Conservation (phyloP, 2,797 vertebrate species). For the Cirrhinus molitorella region DNA sequence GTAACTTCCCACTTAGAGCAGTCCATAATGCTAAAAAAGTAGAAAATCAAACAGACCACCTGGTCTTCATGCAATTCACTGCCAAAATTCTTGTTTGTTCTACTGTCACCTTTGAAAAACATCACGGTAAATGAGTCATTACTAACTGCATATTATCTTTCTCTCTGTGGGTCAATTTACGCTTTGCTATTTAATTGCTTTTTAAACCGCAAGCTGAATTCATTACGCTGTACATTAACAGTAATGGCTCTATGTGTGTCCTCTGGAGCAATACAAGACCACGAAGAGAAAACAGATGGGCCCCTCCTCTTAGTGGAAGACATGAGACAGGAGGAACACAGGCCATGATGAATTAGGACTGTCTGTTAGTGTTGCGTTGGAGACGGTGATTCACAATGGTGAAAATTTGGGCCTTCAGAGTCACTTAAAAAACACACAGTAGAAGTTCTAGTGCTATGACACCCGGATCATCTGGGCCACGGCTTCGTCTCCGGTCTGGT, state of each 20-base stretch:
- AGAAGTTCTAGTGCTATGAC: constrained; percentile 79
- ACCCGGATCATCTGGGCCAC: constrained; percentile 96
- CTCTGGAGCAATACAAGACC: constrained; percentile 8
- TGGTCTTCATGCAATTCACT: neutral
- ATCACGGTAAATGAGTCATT: constrained; percentile 9
- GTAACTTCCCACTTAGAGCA: neutral
- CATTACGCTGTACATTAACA: constrained; percentile 27
- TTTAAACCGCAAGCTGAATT: constrained; percentile 17
- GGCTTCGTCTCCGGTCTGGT: constrained; percentile 87
- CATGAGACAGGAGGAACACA: neutral
- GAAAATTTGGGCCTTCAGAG: constrained; percentile 33
- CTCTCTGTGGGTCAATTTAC: constrained; percentile 5
- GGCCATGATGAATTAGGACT: neutral
- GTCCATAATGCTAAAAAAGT: neutral
- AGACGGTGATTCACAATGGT: constrained; percentile 28
- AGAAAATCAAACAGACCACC: constrained; percentile 2
- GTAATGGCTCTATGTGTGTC: constrained; percentile 22
- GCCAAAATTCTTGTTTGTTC: neutral
- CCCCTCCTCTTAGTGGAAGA: constrained; percentile 5
- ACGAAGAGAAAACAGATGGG: constrained; percentile 13
- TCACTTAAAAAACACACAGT: constrained; percentile 15
- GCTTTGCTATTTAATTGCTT: neutral
- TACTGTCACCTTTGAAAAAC: constrained; percentile 28
- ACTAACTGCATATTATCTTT: neutral
- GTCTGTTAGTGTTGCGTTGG: constrained; percentile 36